These are phyloP conservation scores for Drosophila sp. DNA, from an alignment of 1,140 invertebrate species.

Conservation along the genomic window DNA sequence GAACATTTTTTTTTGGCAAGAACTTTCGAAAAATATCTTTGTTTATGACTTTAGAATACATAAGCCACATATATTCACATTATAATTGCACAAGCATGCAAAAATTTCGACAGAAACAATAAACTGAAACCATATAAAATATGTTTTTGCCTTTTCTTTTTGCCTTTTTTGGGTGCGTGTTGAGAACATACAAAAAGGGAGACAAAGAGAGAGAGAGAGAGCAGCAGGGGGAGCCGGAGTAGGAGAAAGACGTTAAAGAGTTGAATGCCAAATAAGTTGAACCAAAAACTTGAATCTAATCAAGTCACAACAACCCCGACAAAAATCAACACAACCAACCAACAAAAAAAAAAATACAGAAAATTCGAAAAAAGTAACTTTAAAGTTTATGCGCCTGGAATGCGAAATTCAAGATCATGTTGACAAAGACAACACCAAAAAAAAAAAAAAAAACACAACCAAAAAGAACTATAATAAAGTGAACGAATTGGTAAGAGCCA, in stretches of 20 bases:
- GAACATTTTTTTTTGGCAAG: constrained; percentile 24
- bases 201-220: background rate
- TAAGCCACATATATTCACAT: constrained; percentile 46
- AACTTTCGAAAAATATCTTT: constrained; percentile 10
- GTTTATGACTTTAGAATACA: constrained; percentile 52
- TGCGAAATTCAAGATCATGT: constrained; percentile 56
- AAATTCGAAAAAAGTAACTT: constrained; percentile 25
- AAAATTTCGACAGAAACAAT: constrained; percentile 45
- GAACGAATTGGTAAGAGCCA: constrained; percentile 39
- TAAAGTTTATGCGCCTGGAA: constrained; percentile 49
- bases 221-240: constrained; percentile 3
- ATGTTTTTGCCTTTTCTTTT: constrained; percentile 20
- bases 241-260: constrained; percentile 25
- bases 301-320: constrained; percentile 15
- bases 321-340: background rate
- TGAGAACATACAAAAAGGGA: constrained; percentile 17
- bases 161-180: constrained; percentile 43
- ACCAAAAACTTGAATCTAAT: constrained; percentile 28
- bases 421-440: constrained; percentile 18
- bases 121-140: constrained; percentile 57
- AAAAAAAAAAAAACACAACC: constrained; percentile 27
- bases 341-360: background rate
- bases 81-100: constrained; percentile 47
- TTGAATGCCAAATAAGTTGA: constrained; percentile 46
- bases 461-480: constrained; percentile 28